A percentile compares a stretch with the other conserved stretches of the same genome.
phyloP scores from a whole-genome alignment of 2,797 vertebrate species.

The Macropus fuliginosus region DNA sequence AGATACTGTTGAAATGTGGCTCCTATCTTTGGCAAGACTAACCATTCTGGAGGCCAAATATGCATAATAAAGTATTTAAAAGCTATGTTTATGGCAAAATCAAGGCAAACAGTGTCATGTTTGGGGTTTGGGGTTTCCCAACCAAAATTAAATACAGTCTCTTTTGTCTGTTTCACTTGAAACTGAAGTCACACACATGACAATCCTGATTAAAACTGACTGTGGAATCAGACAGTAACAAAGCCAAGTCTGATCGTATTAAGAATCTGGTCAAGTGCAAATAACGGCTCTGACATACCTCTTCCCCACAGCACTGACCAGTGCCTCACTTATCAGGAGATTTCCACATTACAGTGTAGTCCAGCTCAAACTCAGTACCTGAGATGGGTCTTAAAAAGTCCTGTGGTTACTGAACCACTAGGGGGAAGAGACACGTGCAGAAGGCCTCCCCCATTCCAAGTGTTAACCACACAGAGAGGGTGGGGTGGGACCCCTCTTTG shows the following conservation, averaged over 20 bases:
- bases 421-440: too few relatives aligned
- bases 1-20: background rate
- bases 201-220: background rate
- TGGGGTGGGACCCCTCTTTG: too few relatives aligned
- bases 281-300: background rate
- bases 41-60: background rate
- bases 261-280: background rate
- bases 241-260: background rate
- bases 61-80: conserved; percentile 29
- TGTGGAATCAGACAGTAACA: background rate
- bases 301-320: background rate
- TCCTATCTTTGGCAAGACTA: conserved; percentile 3
- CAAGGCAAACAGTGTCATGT: background rate
- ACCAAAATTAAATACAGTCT: background rate
- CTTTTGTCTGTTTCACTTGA: background rate
- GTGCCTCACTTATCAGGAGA: background rate
- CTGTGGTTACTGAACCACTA: background rate
- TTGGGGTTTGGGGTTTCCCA: background rate
- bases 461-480: background rate
- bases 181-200: background rate
- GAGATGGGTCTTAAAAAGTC: background rate
- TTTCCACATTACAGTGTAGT: background rate
- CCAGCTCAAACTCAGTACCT: background rate
- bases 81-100: background rate
- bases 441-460: too few relatives aligned